Base-by-base conservation (phyloP, 2,888 invertebrate species). In the Pyrocoelia pectoralis region DNA sequence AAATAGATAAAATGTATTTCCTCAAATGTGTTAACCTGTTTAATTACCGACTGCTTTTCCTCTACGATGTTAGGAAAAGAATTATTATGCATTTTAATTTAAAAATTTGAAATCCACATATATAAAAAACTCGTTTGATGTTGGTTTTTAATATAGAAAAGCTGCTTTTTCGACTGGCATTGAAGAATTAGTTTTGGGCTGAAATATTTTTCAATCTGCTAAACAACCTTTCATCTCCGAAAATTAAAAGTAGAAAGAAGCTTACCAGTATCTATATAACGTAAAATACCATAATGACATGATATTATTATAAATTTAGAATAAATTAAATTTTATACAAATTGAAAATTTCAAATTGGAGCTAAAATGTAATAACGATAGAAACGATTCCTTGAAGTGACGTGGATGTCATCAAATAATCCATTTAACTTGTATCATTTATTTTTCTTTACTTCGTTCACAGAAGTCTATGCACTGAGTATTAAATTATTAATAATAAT, bases 141-240 rank as follows among this genome's bases (percentile, higher is more conserved):
- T 58, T 50, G 52, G 46, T 58, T 63, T 63, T 58, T 58, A 58
- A 63, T 63, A 63, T 54, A 41, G 57, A 38, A 63, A 63, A 63
- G 63, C 17, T 29, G 58, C 62, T 57, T 62, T 54, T 50, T 43
- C 46, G 17, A 15, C 41, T 46, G 17, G 50, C 24, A 57, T 50
- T 49, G 38, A 38, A 28, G 41, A 60, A 41, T 60, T 54, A 54
- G 14, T 29, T 19, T 40, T 48, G 40, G 29, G 33, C 41, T 53
- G 48, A 57, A 53, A 55, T 51, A 54, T 55, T 63, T 63, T 60
- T 56, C 64, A 60, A 59, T 59, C 52, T 60, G 51, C 56, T 15
- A 43, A 59, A 19, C 46, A 59, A 24, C 64, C 64, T 64, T 64
- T 64, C 59, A 64, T 64, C 64, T 59, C 55, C 33, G 52, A 13